Evolutionary conservation across 2,113 vertebrate genomes (phyloP), one percentile per base, ranked within the genome.

Genomic region (Orycteropus afer): DNA sequence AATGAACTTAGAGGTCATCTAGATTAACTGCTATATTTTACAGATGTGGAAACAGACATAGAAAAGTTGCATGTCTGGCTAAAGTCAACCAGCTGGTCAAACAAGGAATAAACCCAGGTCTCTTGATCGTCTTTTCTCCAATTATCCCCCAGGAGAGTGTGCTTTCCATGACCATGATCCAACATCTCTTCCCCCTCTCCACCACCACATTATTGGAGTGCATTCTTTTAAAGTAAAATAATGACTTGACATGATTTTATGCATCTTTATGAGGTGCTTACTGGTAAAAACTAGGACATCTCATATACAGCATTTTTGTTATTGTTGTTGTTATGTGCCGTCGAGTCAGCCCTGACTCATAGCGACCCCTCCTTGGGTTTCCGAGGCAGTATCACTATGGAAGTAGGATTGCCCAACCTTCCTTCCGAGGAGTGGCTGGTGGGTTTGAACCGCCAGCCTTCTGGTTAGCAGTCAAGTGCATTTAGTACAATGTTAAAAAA

Each of bases 151-250:
- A 17, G 51, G 1, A 11, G 1, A 49, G 29, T n/a, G 4, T 37
- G 61, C 53, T 67, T 67, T 63, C 40, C 32, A 85, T 34, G 86
- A 86, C 29, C 20, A n/a, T n/a, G n/a, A n/a, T n/a, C 40, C 63
- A 63, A 13, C 17, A 10, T 8, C 11, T 69, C 57, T 55, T 27
- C 3, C 17, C 25, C 42, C 22, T 7, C 10, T 4, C 20, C 8
- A 22, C 53, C 10, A 4, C 20, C 8, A 22, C 53, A 40, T 34
- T 67, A 49, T 15, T 20, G 23, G 25, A 90, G 25, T n/a, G 20
- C 8, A 29, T 81, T 74, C 51, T 89, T 91, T 81, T 53, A 61
- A 86, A 85, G 81, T 88, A 79, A 94, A 96, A 93, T 40, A 92
- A 90, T 76, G 5, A 57, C 69, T 65, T 90, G 29, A 42, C 27